Base-by-base conservation (phyloP, 2,797 vertebrate species). In the Poecilia gillii region DNA sequence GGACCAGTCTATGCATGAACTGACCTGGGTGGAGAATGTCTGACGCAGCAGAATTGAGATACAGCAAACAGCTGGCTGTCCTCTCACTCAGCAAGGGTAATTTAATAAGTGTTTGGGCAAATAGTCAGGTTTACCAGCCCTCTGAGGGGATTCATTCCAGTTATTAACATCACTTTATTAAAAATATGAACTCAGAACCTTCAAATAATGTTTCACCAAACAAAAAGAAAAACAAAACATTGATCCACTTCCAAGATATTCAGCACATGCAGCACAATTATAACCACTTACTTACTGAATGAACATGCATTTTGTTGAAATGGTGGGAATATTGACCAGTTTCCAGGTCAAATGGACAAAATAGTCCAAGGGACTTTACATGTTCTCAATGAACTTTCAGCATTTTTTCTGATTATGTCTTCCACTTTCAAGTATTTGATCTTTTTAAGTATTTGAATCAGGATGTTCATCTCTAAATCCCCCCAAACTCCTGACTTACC, bases 1-100 rank as follows among this genome's bases (percentile, higher is more conserved):
- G 80, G 57, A 84, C 79, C 66, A 85, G 76, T 85, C 78, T 83
- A 90, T 91, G 83, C 73, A 76, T 81, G 72, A 62, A 43, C 71
- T 86, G 82, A 90, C 87, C 79, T 87, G 72, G 75, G 79, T 74
- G 70, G 76, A 64, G 80, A 79, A 81, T 31, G 57, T 64, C 51
- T 76, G 7, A 79, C 78, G 66, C 53, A 74, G 62, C 79, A 79
- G 55, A 79, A 82, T 82, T 23, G 53, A 78, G 78, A 72, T 74
- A 28, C 72, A 57, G 66, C 28, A 49, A 31, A 55, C 23, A 72
- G 72, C 76, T 62, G 76, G n/a, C 76, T 68, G 62, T 73, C 25
- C 62, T 78, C 47, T 45, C 68, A 70, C 45, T 53, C 49, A 41
- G 53, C 25, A 62, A 47, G 66, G 49, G 33, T 71, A 43, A 85